A percentile compares a stretch with the other conserved stretches of the same genome.
Conservation (phyloP, 2,113 vertebrate species). For the Labrus mixtus region DNA sequence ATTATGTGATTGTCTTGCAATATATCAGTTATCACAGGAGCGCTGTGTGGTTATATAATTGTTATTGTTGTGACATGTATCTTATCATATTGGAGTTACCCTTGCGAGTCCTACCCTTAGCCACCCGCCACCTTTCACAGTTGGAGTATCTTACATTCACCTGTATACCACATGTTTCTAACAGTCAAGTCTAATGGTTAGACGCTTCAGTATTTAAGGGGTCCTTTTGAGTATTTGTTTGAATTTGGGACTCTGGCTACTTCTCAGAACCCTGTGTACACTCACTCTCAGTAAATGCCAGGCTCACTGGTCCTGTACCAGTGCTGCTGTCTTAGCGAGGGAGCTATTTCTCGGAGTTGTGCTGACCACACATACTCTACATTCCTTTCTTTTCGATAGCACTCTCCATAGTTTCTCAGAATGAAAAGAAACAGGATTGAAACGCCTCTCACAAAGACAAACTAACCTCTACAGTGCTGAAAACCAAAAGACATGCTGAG, state of each 20-base stretch:
- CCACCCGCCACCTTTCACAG: too few species aligned
- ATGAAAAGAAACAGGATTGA: constrained; percentile 49
- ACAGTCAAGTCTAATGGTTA: not conserved
- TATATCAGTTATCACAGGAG: too few species aligned
- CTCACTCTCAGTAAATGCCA: constrained; percentile 60
- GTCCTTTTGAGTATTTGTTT: too few species aligned
- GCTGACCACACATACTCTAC: constrained; percentile 71
- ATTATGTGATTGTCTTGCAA: too few species aligned
- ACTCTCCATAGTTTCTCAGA: constrained; percentile 62
- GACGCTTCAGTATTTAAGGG: not conserved
- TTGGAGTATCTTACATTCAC: not conserved
- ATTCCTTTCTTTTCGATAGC: constrained; percentile 76
- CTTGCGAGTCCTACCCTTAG: not conserved
- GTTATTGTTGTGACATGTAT: too few species aligned
- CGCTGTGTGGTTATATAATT: too few species aligned
- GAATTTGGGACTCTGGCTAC: not conserved
- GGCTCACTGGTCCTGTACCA: constrained; percentile 28
- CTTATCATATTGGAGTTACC: too few species aligned
- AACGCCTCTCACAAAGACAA: constrained; percentile 24
- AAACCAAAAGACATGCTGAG: not conserved
- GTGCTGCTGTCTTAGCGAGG: constrained; percentile 50
- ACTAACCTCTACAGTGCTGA: constrained; percentile 29
- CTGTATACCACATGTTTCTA: not conserved
- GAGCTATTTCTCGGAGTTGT: constrained; percentile 49
- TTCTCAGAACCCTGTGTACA: constrained; percentile 11